Percentiles rank a stretch among this genome's conserved stretches.
Conservation (phyloP, 1,140 invertebrate genomes). For the Calephelis nemesis region DNA sequence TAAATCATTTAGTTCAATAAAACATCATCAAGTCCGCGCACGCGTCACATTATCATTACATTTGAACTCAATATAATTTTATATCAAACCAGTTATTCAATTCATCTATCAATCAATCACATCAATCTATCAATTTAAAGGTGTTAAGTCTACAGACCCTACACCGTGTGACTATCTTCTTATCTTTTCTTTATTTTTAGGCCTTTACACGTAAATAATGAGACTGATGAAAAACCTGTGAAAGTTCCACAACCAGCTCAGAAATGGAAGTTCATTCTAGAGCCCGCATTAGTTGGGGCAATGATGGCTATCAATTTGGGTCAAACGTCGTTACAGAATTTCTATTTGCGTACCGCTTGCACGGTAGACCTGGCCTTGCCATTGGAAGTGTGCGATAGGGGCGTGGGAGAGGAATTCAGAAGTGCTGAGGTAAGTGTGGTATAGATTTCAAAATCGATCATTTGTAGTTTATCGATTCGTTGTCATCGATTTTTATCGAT, state of each 20-base stretch:
- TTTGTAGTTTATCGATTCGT: too few species aligned
- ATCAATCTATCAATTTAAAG: too few species aligned
- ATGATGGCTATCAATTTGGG: slow-evolving; percentile 72
- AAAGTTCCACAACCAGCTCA: slow-evolving; percentile 27
- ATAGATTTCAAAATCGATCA: too few species aligned
- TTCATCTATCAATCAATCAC: too few species aligned
- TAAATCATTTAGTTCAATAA: too few species aligned
- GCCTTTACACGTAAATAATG: slow-evolving; percentile 32
- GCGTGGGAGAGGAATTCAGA: slow-evolving; percentile 62
- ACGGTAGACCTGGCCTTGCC: slow-evolving; percentile 56
- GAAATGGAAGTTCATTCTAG: slow-evolving; percentile 57
- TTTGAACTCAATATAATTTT: too few species aligned
- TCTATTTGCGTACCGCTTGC: slow-evolving; percentile 68
- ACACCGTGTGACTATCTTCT: too few species aligned
- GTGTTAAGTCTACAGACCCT: too few species aligned
- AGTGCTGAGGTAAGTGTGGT: slow-evolving; percentile 50
- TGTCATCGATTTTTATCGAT: too few species aligned
- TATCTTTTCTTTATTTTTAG: slow-evolving; percentile 22
- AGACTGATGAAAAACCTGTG: slow-evolving; percentile 20
- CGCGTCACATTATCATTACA: too few species aligned
- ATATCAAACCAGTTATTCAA: too few species aligned
- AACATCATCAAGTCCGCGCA: too few species aligned
- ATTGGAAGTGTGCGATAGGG: slow-evolving; percentile 52
- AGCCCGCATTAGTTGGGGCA: slow-evolving; percentile 63
- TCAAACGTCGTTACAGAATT: slow-evolving; percentile 69